Conservation (phyloP, 2,888 invertebrate species). For the Tanypteryx hageni region DNA sequence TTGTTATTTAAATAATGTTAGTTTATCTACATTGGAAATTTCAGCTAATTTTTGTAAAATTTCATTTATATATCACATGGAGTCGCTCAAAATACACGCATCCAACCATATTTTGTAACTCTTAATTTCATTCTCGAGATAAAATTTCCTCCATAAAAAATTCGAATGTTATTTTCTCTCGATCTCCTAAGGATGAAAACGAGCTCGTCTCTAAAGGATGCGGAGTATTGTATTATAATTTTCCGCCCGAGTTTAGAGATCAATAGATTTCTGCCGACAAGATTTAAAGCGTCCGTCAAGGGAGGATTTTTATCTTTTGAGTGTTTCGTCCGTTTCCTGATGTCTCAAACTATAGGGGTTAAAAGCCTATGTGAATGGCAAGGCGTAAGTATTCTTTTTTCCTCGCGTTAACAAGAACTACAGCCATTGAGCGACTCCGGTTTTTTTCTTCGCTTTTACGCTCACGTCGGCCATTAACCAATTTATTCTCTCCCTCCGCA, state of each 20-base stretch:
- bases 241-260: background rate
- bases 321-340: background rate
- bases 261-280: constrained; percentile 17
- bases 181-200: background rate
- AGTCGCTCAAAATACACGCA: background rate
- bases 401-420: background rate
- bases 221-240: background rate
- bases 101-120: background rate
- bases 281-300: background rate
- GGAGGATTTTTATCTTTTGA: background rate
- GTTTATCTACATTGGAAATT: no score
- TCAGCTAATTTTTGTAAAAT: no score
- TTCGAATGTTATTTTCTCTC: background rate
- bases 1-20: no score
- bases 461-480: background rate
- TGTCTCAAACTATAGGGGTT: background rate
- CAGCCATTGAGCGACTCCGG: background rate
- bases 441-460: background rate
- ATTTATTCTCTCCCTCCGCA: background rate
- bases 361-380: background rate
- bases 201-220: background rate
- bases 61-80: no score
- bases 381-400: background rate
- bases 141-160: no score
- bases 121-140: background rate